Evolutionary conservation across 2,113 vertebrate genomes (phyloP), one percentile per base, ranked within the genome.

Genomic region (Phasianus colchicus): DNA sequence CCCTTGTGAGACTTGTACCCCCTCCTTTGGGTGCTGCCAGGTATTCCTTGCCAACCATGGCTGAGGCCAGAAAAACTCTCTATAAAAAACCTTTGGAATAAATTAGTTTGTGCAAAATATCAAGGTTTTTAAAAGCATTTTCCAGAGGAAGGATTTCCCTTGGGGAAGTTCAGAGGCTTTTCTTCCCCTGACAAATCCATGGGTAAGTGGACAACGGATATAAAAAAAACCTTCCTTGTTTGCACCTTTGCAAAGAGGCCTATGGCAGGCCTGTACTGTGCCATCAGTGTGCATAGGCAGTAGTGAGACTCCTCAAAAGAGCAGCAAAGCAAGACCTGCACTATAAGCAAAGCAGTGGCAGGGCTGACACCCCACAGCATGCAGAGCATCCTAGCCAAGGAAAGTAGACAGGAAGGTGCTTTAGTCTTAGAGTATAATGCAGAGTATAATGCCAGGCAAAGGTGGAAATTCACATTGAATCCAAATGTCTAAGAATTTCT

Each of bases 111-210:
- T 80, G 40, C 3, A 10, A 69, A 74, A 12, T 64, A 32, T 57
- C 54, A 69, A 89, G 69, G 57, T 71, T 87, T 91, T 91, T 71
- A 27, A 25, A 83, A 91, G 48, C 21, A 12, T 83, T 91, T 93
- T 69, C 82, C 69, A 48, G 80, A 87, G 70, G 34, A 83, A 89
- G 57, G 17, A 20, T 69, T 91, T 91, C 16, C 25, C n/a, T 71
- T 86, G 24, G 1, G 4, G 8, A 17, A 38, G 6, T 29, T 2
- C 10, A 67, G 85, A 84, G 14, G 3, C 47, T 43, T 89, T 78
- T 52, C 52, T 72, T 84, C 29, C 47, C 34, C 17, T 42, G 11
- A 43, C 34, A 65, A 11, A 40, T 61, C 18, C 17, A 10, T 4
- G 55, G n/a, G 65, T 63, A 43, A 61, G 43, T 30, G 21, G 72